phyloP scores from a whole-genome alignment of 2,888 invertebrate genomes.

The Xestobium rufovillosum region DNA sequence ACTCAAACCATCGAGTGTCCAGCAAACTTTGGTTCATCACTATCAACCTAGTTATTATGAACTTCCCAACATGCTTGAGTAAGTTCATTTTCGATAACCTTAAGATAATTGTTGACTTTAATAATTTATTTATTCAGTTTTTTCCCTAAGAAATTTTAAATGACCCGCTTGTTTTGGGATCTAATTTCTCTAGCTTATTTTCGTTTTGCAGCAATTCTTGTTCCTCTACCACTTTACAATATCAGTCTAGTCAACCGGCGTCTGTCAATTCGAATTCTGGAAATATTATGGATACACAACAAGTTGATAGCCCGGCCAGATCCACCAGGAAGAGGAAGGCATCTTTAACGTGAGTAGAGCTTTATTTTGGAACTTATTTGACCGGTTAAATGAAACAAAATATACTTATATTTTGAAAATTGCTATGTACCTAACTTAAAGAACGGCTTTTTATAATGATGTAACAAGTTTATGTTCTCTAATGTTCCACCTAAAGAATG shows the following conservation, averaged over 20 bases:
- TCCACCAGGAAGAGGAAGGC: conserved; percentile 45
- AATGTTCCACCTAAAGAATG: too few species aligned
- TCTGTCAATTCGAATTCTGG: conserved; percentile 29
- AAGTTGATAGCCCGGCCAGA: conserved; percentile 31
- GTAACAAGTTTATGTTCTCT: neutral
- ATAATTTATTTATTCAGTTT: too few species aligned
- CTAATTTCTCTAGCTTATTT: too few species aligned
- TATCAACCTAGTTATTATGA: conserved; percentile 39
- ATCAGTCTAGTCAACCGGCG: conserved; percentile 26
- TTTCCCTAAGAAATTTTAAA: too few species aligned
- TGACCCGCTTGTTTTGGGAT: too few species aligned
- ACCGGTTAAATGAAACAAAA: too few species aligned
- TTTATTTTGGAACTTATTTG: conserved; percentile 1
- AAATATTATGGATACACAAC: conserved; percentile 33
- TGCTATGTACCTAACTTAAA: conserved; percentile 3
- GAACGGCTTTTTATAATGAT: neutral
- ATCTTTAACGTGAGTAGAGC: conserved; percentile 45
- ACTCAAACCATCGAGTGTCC: conserved; percentile 36
- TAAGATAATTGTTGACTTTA: too few species aligned
- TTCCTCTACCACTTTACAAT: conserved; percentile 31
- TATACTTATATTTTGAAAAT: too few species aligned
- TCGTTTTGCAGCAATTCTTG: too few species aligned
- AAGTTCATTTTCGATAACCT: conserved; percentile 27
- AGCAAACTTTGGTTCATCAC: conserved; percentile 30
- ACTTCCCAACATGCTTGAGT: conserved; percentile 38